Evolutionary conservation across 2,113 vertebrate genomes (phyloP).

Genomic region (Sebastes schlegelii): DNA sequence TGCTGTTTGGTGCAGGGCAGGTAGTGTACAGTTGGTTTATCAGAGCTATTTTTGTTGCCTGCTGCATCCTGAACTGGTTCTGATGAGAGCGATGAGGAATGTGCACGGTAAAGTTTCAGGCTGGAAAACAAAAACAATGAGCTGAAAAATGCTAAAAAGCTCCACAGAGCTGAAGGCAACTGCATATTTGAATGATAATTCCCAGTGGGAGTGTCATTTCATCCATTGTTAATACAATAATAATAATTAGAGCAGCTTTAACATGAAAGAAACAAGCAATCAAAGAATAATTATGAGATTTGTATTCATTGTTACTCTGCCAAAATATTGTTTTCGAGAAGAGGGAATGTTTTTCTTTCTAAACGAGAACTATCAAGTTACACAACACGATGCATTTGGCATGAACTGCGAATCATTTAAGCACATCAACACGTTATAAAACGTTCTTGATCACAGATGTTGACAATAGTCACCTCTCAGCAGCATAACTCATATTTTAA

Average conservation of each 20-base stretch:
- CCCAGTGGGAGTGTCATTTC: not conserved
- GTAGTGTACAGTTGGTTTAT: not conserved
- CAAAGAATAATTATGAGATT: not conserved
- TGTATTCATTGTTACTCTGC: not conserved
- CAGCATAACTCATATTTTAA: conserved; percentile 26
- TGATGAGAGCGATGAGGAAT: not conserved
- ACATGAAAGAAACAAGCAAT: not conserved
- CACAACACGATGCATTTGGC: not conserved
- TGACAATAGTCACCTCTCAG: conserved; percentile 51
- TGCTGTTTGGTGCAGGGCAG: not conserved
- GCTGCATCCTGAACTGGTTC: too few species aligned
- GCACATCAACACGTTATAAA: not conserved
- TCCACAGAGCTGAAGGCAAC: not conserved
- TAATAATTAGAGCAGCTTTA: not conserved
- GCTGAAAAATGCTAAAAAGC: not conserved
- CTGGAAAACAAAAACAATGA: not conserved
- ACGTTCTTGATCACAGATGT: conserved; percentile 1
- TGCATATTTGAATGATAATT: not conserved
- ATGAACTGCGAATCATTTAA: conserved; percentile 7
- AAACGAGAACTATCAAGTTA: not conserved
- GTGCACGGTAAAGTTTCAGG: not conserved
- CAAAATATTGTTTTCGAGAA: not conserved
- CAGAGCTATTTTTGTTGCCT: not conserved
- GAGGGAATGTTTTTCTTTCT: not conserved
- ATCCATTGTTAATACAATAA: not conserved